Conservation (phyloP, 2,113 vertebrate genomes). For the Hipposideros armiger region DNA sequence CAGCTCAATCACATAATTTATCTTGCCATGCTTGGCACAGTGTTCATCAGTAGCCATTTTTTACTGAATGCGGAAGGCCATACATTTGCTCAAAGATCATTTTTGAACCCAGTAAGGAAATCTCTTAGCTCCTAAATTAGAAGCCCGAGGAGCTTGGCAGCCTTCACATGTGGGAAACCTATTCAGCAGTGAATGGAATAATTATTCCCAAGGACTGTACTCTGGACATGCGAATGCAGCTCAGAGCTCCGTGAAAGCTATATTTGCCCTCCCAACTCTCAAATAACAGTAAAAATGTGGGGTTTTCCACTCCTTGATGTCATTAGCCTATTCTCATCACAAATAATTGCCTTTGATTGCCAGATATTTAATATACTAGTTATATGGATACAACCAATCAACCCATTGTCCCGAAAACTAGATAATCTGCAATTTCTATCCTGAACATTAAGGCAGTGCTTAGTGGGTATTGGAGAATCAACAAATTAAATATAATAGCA, state of each 20-base stretch:
- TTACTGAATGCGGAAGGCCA: slow-evolving; percentile 56
- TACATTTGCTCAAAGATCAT: slow-evolving; percentile 62
- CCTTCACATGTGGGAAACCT: slow-evolving; percentile 62
- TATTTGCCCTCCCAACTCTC: neutral
- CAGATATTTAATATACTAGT: slow-evolving; percentile 38
- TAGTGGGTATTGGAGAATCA: neutral
- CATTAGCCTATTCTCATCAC: neutral
- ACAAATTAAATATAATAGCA: slow-evolving; percentile 27
- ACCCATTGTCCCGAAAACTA: slow-evolving; percentile 17
- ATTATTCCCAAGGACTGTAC: slow-evolving; percentile 65
- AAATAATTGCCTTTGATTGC: slow-evolving; percentile 46
- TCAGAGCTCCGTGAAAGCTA: neutral
- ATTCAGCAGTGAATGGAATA: slow-evolving; percentile 68
- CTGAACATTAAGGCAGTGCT: neutral
- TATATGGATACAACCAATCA: neutral
- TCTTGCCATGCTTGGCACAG: neutral
- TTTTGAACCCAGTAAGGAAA: slow-evolving; percentile 65
- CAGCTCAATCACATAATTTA: slow-evolving; percentile 37
- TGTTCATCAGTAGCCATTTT: slow-evolving; percentile 18
- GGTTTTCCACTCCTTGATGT: neutral
- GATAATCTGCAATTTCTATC: slow-evolving; percentile 18
- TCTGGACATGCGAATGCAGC: slow-evolving; percentile 10
- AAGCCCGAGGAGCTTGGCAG: slow-evolving; percentile 61
- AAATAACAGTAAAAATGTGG: slow-evolving; percentile 4
- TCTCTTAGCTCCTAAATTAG: slow-evolving; percentile 72